phyloP scores from a whole-genome alignment of 1,140 invertebrate genomes.

The Bactericera cockerelli region DNA sequence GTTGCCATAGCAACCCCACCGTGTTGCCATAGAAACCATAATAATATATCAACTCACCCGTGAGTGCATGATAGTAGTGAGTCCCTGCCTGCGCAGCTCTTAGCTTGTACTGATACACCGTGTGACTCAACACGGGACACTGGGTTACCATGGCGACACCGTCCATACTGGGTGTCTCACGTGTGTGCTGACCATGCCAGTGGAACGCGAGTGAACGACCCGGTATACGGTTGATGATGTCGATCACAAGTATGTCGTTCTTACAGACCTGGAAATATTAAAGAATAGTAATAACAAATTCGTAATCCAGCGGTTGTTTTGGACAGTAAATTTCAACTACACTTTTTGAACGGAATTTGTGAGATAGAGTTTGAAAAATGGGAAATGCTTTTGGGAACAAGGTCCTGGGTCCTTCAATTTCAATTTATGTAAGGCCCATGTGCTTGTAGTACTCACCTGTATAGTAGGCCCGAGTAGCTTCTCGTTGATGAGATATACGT shows the following conservation, averaged over 20 bases:
- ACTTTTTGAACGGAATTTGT: too few relatives aligned
- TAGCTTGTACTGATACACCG: constrained; percentile 69
- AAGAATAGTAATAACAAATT: too few relatives aligned
- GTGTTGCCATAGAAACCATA: too few relatives aligned
- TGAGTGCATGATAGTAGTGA: constrained; percentile 58
- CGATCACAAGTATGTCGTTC: constrained; percentile 68
- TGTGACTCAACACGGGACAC: constrained; percentile 63
- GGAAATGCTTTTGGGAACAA: too few relatives aligned
- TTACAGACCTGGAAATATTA: constrained; percentile 56
- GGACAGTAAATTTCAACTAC: too few relatives aligned
- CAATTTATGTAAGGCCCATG: too few relatives aligned
- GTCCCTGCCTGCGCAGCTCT: constrained; percentile 50
- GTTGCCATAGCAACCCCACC: too few relatives aligned
- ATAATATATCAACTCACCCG: too few relatives aligned
- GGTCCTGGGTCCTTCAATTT: too few relatives aligned
- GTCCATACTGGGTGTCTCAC: constrained; percentile 67
- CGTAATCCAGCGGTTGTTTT: too few relatives aligned
- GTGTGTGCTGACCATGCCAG: constrained; percentile 67
- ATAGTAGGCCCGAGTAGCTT: constrained; percentile 67
- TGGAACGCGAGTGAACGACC: constrained; percentile 57
- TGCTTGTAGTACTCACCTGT: constrained; percentile 45
- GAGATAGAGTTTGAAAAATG: too few relatives aligned
- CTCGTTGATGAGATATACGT: constrained; percentile 48
- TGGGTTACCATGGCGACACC: constrained; percentile 70
- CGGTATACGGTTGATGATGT: constrained; percentile 60